Evolutionary conservation across 1,140 invertebrate species (phyloP).

Genomic region (Caenorhabditis briggsae): DNA sequence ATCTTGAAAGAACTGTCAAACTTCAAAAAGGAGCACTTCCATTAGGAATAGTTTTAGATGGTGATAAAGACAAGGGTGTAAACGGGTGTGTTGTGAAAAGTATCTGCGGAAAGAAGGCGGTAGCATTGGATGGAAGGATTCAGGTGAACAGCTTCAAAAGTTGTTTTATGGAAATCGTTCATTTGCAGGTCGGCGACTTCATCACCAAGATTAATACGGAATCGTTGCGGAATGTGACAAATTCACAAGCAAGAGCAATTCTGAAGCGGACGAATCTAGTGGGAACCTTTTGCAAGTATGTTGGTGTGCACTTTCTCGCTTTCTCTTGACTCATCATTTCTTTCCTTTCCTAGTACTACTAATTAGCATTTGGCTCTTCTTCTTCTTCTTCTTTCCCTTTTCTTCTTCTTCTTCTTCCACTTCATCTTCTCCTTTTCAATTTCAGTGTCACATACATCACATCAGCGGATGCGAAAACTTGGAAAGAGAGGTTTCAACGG

Average conservation of each 20-base stretch:
- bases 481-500: slow-evolving; percentile 76
- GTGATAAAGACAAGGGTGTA: slow-evolving; percentile 81
- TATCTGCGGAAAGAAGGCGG: slow-evolving; percentile 80
- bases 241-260: slow-evolving; percentile 82
- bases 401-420: slow-evolving; percentile 36
- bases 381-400: slow-evolving; percentile 5
- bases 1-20: slow-evolving; percentile 81
- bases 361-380: slow-evolving; percentile 57
- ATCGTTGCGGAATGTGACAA: slow-evolving; percentile 82
- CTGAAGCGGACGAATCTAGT: slow-evolving; percentile 82
- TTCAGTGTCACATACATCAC: slow-evolving; percentile 81
- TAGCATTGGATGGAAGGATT: slow-evolving; percentile 82
- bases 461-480: slow-evolving; percentile 79
- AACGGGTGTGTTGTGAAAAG: slow-evolving; percentile 83
- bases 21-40: slow-evolving; percentile 81
- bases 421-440: slow-evolving; percentile 59
- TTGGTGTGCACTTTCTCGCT: not conserved
- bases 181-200: slow-evolving; percentile 78
- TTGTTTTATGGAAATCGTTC: not conserved
- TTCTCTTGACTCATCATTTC: not conserved
- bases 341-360: slow-evolving; percentile 25
- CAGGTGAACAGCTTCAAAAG: slow-evolving; percentile 73
- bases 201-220: slow-evolving; percentile 82
- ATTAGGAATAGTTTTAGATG: slow-evolving; percentile 79
- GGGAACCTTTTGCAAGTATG: slow-evolving; percentile 80